Evolutionary conservation across 2,113 vertebrate genomes (phyloP), one percentile per base, ranked within the genome.

Genomic region (Maccullochella peelii): DNA sequence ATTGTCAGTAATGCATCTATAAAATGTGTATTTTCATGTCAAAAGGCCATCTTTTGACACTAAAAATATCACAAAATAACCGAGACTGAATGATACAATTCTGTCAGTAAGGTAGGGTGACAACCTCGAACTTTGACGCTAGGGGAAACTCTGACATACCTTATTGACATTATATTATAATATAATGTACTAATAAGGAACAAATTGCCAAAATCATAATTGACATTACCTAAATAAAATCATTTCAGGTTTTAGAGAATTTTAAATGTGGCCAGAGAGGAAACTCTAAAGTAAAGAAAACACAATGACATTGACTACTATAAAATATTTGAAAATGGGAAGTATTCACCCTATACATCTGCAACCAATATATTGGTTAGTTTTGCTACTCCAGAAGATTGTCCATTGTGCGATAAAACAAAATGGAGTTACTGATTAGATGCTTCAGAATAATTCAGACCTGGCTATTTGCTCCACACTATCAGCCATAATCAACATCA

Each of bases 401-500:
- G 59, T 66, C 65, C 42, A 10, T 67, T 74, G 62, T 61, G 70
- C 23, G n/a, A 82, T 86, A 78, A 79, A 88, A 52, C 50, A 79
- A 86, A 90, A 89, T 85, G 47, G 90, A 84, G 66, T 76, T 40
- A 68, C 79, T 84, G 82, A 92, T 91, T 69, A 89, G 77, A 88
- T 79, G 68, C 65, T 80, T 74, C 50, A 67, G 73, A 86, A 83
- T 85, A 76, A 87, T 86, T 86, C 82, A 87, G 74, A 84, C 80
- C 67, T 75, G 79, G 36, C 68, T 62, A 72, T 89, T 83, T 87
- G 71, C 89, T 86, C 74, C 38, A 20, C 15, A 2, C 76, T 71
- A 88, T 89, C 92, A 80, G 77, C 91, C 61, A 52, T 88, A 77
- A 93, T 91, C 85, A 90, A 65, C 83, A 62, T 77, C 75, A 78